Conservation (phyloP, 2,888 invertebrate genomes). For the Ochropleura plecta region DNA sequence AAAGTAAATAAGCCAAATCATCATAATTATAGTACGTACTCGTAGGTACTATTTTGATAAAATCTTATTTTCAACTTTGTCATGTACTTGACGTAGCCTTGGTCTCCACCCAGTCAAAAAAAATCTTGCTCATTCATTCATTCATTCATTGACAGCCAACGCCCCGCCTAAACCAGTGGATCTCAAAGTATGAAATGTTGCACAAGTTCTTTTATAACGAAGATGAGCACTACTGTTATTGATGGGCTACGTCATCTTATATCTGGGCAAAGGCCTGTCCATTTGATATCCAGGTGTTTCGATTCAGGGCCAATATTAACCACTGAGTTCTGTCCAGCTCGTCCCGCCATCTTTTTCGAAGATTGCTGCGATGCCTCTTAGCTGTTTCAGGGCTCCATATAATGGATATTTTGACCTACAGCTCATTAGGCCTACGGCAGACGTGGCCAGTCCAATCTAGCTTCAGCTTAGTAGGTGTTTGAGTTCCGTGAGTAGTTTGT, state of each 20-base stretch:
- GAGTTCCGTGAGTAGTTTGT: background rate
- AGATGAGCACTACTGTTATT: background rate
- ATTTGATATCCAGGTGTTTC: background rate
- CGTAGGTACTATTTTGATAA: background rate
- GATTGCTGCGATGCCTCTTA: background rate
- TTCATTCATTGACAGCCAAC: background rate
- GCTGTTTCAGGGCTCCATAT: background rate
- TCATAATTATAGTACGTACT: background rate
- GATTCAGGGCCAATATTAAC: background rate
- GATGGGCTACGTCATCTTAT: background rate
- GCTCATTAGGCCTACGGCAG: background rate
- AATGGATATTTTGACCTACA: background rate
- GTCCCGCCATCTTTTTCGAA: background rate
- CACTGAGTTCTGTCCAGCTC: background rate
- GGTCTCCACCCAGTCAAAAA: background rate
- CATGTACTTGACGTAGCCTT: background rate
- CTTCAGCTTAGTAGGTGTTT: background rate
- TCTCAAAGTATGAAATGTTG: background rate
- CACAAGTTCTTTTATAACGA: background rate
- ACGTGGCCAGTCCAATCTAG: background rate
- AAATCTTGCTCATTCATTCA: background rate
- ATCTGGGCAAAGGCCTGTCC: background rate
- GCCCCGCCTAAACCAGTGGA: background rate
- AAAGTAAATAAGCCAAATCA: constrained; percentile 29
- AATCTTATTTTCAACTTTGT: constrained; percentile 13